phyloP scores from a whole-genome alignment of 2,113 vertebrate genomes.

The Seriola dumerili region DNA sequence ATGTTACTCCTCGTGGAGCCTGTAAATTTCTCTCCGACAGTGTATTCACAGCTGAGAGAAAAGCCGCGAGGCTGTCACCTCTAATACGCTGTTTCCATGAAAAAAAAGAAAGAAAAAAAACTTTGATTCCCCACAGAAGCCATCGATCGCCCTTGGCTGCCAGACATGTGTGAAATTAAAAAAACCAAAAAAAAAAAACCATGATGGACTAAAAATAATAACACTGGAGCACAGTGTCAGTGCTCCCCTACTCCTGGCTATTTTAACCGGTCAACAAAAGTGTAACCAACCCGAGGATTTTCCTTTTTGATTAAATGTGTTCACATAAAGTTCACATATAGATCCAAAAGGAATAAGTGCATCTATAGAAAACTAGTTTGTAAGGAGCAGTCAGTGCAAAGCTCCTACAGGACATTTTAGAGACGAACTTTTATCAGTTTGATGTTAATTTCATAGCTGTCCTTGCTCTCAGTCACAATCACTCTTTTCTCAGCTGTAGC shows the following conservation, averaged over 20 bases:
- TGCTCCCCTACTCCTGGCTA: neutral
- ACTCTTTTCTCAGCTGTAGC: neutral
- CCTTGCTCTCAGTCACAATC: neutral
- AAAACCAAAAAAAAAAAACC: neutral
- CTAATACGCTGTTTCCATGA: neutral
- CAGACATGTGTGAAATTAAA: constrained; percentile 14
- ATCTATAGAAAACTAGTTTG: neutral
- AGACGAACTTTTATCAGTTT: neutral
- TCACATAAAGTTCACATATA: no score
- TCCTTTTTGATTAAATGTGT: neutral
- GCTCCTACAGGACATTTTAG: neutral
- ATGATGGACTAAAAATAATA: constrained; percentile 5
- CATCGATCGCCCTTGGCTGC: neutral
- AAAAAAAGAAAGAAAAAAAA: no score
- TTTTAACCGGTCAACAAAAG: neutral
- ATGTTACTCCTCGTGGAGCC: constrained; percentile 5
- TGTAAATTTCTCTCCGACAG: neutral
- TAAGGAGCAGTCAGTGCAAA: neutral
- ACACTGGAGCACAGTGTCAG: neutral
- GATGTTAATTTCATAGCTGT: constrained; percentile 11
- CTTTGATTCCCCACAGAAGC: constrained; percentile 9
- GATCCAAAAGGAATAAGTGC: neutral
- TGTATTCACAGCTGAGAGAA: constrained; percentile 16
- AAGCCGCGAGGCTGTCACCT: constrained; percentile 8
- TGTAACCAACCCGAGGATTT: neutral